Percentiles rank a stretch among this genome's conserved stretches.
Evolutionary conservation across 2,797 vertebrate genomes (phyloP).

Genomic region (Sus cebifrons): DNA sequence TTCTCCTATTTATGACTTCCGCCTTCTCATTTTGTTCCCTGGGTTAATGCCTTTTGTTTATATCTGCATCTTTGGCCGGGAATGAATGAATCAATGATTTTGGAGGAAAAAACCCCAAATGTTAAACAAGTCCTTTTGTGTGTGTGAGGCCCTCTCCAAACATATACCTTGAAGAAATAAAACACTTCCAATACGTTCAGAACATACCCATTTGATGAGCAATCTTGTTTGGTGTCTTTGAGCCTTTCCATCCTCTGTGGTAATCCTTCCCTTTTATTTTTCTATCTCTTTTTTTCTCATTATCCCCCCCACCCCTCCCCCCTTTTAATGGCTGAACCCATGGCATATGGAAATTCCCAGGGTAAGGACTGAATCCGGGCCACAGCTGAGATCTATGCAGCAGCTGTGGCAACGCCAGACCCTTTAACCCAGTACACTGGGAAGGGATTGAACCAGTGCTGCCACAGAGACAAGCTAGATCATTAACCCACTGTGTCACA

Average conservation of each 20-base stretch:
- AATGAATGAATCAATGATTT: constrained; percentile 78
- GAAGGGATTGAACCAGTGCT: too few species aligned
- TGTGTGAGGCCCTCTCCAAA: neutral
- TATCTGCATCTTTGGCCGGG: constrained; percentile 57
- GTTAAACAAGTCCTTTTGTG: constrained; percentile 31
- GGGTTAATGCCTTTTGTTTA: constrained; percentile 70
- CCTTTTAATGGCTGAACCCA: too few species aligned
- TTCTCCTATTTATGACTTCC: constrained; percentile 77
- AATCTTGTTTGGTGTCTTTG: neutral
- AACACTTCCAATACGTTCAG: neutral
- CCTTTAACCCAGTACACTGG: too few species aligned
- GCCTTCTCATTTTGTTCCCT: constrained; percentile 16
- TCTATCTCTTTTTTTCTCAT: neutral
- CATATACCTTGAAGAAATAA: neutral
- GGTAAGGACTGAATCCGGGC: too few species aligned
- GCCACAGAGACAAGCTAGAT: too few species aligned
- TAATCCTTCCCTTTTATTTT: neutral
- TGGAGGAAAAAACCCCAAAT: neutral
- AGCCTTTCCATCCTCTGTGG: neutral
- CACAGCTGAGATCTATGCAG: too few species aligned
- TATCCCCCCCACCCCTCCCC: too few species aligned
- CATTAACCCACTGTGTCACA: too few species aligned
- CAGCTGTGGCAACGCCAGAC: too few species aligned
- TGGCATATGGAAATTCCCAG: too few species aligned
- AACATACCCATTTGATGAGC: neutral